A percentile compares a stretch with the other conserved stretches of the same genome.
These are phyloP conservation scores for Carduelis carduelis DNA, from an alignment of 2,797 vertebrate genomes.

Conservation along the genomic window DNA sequence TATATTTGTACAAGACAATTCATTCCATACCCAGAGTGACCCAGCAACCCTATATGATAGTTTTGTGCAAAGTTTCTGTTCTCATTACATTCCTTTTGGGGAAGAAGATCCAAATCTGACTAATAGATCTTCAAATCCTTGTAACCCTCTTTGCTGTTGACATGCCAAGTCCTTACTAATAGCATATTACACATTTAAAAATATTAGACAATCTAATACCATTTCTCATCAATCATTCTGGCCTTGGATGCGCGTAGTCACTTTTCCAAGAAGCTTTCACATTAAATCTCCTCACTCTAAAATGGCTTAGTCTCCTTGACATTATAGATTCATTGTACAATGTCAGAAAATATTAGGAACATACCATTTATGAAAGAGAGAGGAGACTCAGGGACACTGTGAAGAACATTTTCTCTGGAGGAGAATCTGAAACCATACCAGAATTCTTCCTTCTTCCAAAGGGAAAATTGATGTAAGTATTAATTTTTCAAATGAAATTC, in stretches of 20 bases:
- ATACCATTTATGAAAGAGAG: background rate
- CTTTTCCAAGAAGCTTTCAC: constrained; percentile 33
- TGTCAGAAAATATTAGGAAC: constrained; percentile 25
- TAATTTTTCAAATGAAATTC: background rate
- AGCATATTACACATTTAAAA: background rate
- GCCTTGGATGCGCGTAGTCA: background rate
- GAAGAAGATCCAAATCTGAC: background rate
- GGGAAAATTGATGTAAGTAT: background rate
- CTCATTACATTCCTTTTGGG: background rate
- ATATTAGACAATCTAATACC: background rate
- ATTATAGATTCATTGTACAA: background rate
- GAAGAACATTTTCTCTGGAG: background rate
- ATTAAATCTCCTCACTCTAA: constrained; percentile 34
- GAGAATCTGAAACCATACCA: background rate
- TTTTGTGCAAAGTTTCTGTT: background rate
- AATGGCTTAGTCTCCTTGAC: constrained; percentile 29
- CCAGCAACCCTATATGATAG: background rate
- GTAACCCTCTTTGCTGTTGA: background rate
- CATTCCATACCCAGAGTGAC: background rate
- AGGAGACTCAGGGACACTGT: background rate
- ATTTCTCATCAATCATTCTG: background rate
- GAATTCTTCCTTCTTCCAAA: background rate
- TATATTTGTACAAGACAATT: background rate
- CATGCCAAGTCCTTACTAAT: background rate
- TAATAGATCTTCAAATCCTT: background rate